Percentiles rank a stretch among this genome's conserved stretches.
Evolutionary conservation across 2,113 vertebrate species (phyloP).

Genomic region (Melanostigma gelatinosum): DNA sequence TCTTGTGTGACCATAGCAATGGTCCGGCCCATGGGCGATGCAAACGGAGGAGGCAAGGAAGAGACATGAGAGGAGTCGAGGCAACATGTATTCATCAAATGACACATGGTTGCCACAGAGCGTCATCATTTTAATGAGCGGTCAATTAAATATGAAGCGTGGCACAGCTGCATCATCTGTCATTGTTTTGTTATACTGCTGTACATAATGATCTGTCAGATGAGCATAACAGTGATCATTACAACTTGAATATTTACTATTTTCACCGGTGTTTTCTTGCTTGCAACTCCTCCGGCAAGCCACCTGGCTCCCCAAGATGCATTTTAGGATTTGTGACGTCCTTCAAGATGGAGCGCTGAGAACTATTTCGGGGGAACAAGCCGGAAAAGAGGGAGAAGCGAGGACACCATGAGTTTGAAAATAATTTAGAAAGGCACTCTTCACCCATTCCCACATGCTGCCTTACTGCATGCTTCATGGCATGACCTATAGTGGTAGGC

Average conservation of each 20-base stretch:
- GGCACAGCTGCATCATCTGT: not conserved
- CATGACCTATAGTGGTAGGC: constrained; percentile 64
- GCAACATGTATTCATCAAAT: not conserved
- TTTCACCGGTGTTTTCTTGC: not conserved
- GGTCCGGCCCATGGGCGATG: not conserved
- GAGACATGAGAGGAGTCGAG: not conserved
- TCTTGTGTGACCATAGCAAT: no score
- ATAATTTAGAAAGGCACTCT: not conserved
- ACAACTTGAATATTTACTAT: not conserved
- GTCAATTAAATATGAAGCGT: not conserved
- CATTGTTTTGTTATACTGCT: not conserved
- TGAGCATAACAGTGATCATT: not conserved
- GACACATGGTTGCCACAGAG: not conserved
- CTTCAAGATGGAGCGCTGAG: not conserved
- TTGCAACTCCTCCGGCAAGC: no score
- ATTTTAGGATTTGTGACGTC: not conserved
- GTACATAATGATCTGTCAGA: not conserved
- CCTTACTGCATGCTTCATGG: constrained; percentile 33
- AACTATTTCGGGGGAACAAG: not conserved
- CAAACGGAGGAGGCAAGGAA: not conserved
- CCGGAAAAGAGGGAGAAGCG: not conserved
- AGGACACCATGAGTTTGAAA: no score
- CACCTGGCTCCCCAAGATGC: no score
- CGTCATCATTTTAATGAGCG: not conserved
- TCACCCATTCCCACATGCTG: constrained; percentile 29